These are phyloP conservation scores for Nasonovia ribisnigri DNA, from an alignment of 2,888 invertebrate genomes.

Conservation along the genomic window DNA sequence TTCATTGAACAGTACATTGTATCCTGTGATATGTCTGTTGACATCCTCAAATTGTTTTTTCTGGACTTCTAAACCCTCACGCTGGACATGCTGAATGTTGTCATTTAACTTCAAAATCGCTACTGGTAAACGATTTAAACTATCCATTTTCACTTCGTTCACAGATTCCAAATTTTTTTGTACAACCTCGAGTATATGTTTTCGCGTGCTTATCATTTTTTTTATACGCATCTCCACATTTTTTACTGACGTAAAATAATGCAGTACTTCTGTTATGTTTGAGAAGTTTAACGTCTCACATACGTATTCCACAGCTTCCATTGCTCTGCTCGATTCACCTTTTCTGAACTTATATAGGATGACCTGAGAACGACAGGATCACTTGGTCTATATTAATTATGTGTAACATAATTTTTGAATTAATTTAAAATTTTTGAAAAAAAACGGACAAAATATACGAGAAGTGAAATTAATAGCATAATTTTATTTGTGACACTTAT, in stretches of 20 bases:
- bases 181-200: not conserved
- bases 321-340: not conserved
- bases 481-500: not conserved
- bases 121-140: not conserved
- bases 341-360: not conserved
- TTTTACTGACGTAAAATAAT: not conserved
- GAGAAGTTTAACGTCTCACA: constrained; percentile 3
- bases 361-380: not conserved
- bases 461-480: not conserved
- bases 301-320: constrained; percentile 47
- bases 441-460: not conserved
- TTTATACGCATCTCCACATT: not conserved
- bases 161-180: not conserved
- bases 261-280: not conserved
- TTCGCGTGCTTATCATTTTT: not conserved
- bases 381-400: not conserved
- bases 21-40: not conserved
- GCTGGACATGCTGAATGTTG: not conserved
- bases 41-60: not conserved
- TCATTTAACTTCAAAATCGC: not conserved
- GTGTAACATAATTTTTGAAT: not conserved
- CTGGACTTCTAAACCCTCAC: not conserved
- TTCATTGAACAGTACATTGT: constrained; percentile 22
- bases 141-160: not conserved
- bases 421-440: not conserved